A percentile compares a stretch with the other conserved stretches of the same genome.
These are phyloP conservation scores for Helicoverpa assulta DNA, from an alignment of 2,888 invertebrate genomes.

Conservation along the genomic window DNA sequence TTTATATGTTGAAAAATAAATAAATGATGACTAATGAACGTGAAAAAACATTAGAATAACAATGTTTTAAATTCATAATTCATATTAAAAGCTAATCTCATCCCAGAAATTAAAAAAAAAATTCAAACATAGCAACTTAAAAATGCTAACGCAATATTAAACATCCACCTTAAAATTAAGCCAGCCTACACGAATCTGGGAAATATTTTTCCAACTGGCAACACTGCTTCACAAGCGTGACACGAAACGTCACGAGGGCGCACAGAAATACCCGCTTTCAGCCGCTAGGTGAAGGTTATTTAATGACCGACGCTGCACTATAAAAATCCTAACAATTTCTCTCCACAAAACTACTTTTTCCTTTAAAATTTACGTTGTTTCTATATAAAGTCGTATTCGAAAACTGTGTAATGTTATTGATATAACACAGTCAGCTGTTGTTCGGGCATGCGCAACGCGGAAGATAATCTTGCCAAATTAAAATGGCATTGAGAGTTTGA, in stretches of 20 bases:
- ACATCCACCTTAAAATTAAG: background rate
- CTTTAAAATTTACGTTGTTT: conserved; percentile 3
- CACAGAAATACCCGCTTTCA: conserved; percentile 86
- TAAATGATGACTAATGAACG: too few relatives aligned
- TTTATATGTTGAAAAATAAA: too few relatives aligned
- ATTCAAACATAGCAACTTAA: too few relatives aligned
- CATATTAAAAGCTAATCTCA: too few relatives aligned
- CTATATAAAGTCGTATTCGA: conserved; percentile 32
- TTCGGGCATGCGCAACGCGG: conserved; percentile 74
- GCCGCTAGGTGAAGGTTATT: conserved; percentile 87
- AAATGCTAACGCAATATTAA: too few relatives aligned
- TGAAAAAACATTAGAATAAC: too few relatives aligned
- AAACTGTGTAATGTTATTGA: conserved; percentile 68
- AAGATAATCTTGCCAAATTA: conserved; percentile 72
- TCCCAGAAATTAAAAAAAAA: too few relatives aligned
- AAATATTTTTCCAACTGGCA: conserved; percentile 66
- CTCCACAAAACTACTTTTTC: conserved; percentile 11
- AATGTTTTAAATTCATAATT: background rate
- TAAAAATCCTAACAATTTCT: conserved; percentile 38
- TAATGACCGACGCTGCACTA: conserved; percentile 49
- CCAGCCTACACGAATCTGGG: conserved; percentile 21
- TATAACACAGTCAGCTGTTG: conserved; percentile 77
- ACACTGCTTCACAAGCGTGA: conserved; percentile 78
- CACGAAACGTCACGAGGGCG: conserved; percentile 87
- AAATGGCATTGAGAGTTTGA: conserved; percentile 68